These are phyloP conservation scores for Limnephilus lunatus DNA, from an alignment of 2,888 invertebrate species.

Conservation along the genomic window DNA sequence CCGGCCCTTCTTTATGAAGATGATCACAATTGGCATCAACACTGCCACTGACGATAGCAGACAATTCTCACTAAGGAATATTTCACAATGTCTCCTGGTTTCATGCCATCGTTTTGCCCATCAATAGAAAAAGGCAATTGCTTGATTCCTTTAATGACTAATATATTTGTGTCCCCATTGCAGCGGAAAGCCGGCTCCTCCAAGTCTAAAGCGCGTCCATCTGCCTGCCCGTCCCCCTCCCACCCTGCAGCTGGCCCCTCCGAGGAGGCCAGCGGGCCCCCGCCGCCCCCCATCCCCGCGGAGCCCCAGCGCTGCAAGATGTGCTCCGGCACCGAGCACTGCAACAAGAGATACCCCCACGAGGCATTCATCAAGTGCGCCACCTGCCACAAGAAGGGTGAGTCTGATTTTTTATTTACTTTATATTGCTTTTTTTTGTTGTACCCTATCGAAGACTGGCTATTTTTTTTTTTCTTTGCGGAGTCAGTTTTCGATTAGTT, in stretches of 20 bases:
- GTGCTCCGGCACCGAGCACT: conserved; percentile 78
- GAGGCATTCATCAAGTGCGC: conserved; percentile 80
- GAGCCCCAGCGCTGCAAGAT: conserved; percentile 76
- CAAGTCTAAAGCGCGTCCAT: conserved; percentile 68
- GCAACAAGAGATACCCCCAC: conserved; percentile 78
- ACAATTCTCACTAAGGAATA: too few species aligned
- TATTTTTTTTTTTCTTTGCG: too few species aligned
- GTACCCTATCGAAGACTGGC: too few species aligned
- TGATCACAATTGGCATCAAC: too few species aligned
- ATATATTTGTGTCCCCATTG: conserved; percentile 46
- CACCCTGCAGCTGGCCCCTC: conserved; percentile 13
- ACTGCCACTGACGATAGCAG: too few species aligned
- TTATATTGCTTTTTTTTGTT: neutral
- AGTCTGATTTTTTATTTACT: conserved; percentile 65
- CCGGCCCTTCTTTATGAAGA: too few species aligned
- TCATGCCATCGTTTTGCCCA: too few species aligned
- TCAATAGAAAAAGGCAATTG: neutral
- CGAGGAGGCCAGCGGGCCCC: neutral
- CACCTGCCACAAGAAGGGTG: conserved; percentile 78
- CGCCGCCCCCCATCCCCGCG: conserved; percentile 68
- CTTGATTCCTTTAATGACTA: neutral
- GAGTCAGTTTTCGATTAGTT: too few species aligned
- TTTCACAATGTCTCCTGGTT: too few species aligned
- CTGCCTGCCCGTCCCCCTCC: conserved; percentile 49
- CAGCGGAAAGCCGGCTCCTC: conserved; percentile 73